Base-by-base conservation (phyloP, 2,888 invertebrate genomes). In the Hyalella azteca region DNA sequence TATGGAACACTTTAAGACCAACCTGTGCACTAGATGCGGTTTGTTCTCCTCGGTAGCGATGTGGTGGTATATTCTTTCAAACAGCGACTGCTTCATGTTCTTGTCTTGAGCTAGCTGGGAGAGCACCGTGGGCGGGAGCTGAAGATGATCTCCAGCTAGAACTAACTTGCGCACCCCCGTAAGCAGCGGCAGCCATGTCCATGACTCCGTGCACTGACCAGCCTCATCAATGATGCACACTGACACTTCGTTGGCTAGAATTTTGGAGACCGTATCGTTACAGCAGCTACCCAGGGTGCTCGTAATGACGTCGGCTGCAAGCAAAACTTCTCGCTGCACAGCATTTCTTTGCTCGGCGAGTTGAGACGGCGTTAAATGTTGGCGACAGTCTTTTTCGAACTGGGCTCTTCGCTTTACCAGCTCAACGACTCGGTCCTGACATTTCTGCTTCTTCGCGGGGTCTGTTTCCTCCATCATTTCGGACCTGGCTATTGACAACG, bases 111-210 rank as follows among this genome's bases (percentile, higher is more conserved):
- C 94, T 85, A 91, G 90, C 92, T 94, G 88, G 29, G 94, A 94
- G 84, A 93, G 88, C 77, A 95, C 92, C 36, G 93, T 94, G 0
- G 95, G 94, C 0, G 94, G 94, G 78, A 95, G 89, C 87, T 96
- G 96, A 86, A 93, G 91, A 1, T 94, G 93, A 89, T 97, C 96
- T 0, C 96, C 96, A 41, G 96, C 93, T 83, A 97, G 89, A 50
- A 96, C 91, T 75, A 96, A 88, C 78, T 92, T 93, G 73, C 91
- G 91, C 4, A 94, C 91, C 78, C 92, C 92, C 83, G 94, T 91
- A 86, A 92, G 91, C 66, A 96, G 89, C 0, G 96, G 96, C 84
- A 95, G 91, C 84, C 96, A 88, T 1, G 92, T 91, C 88, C 95
- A 95, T 0, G 94, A 92, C 88, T 97, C 97, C 49, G 91, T 92